Base-by-base conservation (phyloP, 1,140 invertebrate species). In the Delia radicum region DNA sequence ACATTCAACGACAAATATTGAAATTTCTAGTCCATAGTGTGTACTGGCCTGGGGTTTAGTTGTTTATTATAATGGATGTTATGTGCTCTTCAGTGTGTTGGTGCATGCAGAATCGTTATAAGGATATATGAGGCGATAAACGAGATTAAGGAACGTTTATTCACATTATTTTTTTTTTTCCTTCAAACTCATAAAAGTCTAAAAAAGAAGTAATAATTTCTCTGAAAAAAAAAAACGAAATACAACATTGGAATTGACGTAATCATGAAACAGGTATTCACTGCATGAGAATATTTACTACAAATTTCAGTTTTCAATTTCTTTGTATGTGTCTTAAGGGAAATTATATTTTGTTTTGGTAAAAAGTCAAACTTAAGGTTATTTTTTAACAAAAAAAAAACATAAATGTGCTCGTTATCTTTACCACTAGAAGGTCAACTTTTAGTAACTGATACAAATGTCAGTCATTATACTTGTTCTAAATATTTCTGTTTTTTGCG, bases 51-150 rank as follows among this genome's bases (percentile, higher is more conserved):
- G 74, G 77, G 77, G 67, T 82, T 37, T 33, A 42, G 77, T 83
- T 82, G 78, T 82, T 83, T 83, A 81, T 83, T 82, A 76, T 83
- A 83, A 82, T 81, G 78, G 80, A 74, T 78, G 75, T 61, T 69
- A 75, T 75, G 72, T 74, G 61, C 37, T 18, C n/a, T 27, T 10
- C 7, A 71, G 27, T 46, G 29, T 75, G 73, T 63, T 74, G 69
- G 74, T 79, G 62, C 48, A 76, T 74, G 48, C 73, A 37, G 65
- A 73, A 74, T 77, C 27, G 74, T 76, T 77, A 73, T 72, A 74
- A 79, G 77, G 76, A 83, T 83, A 76, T 83, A 83, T 75, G 81
- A 81, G 78, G 74, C 79, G 77, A 80, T 81, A 81, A 81, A 79
- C 80, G 80, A 82, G 82, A 83, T 83, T 83, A 82, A 81, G 82